Conservation (phyloP, 2,113 vertebrate species). For the Neolamprologus cancellatus region DNA sequence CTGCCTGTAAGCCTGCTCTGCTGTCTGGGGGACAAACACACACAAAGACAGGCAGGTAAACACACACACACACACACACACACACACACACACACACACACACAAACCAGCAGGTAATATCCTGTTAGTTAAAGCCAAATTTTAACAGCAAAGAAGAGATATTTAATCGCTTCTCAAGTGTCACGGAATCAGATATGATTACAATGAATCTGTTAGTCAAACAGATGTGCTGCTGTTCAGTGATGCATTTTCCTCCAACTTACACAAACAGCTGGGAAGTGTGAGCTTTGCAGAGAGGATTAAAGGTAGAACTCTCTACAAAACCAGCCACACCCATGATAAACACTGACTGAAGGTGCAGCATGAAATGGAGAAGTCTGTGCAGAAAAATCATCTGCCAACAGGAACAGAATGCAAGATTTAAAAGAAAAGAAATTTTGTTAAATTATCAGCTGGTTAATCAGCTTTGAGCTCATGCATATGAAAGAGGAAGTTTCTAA, state of each 20-base stretch:
- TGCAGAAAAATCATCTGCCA: neutral
- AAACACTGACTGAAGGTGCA: neutral
- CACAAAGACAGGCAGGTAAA: neutral
- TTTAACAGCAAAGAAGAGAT: neutral
- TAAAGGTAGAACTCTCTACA: neutral
- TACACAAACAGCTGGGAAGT: neutral
- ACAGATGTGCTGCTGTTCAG: neutral
- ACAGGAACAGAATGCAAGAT: neutral
- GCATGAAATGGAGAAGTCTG: neutral
- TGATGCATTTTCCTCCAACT: neutral
- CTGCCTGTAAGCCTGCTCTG: slow-evolving; percentile 87
- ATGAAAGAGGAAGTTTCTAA: neutral
- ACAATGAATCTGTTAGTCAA: neutral
- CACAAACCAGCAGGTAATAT: neutral
- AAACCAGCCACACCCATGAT: neutral
- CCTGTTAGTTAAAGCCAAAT: neutral
- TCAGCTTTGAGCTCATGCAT: neutral
- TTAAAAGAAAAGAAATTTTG: neutral
- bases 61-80: neutral
- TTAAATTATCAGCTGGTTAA: neutral
- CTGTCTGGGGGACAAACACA: slow-evolving; percentile 51
- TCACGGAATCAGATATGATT: neutral
- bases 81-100: no score
- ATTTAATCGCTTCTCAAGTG: neutral
- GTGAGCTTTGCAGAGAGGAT: neutral